Evolutionary conservation across 2,113 vertebrate genomes (phyloP), one percentile per base, ranked within the genome.

Genomic region (Elaphurus davidianus): DNA sequence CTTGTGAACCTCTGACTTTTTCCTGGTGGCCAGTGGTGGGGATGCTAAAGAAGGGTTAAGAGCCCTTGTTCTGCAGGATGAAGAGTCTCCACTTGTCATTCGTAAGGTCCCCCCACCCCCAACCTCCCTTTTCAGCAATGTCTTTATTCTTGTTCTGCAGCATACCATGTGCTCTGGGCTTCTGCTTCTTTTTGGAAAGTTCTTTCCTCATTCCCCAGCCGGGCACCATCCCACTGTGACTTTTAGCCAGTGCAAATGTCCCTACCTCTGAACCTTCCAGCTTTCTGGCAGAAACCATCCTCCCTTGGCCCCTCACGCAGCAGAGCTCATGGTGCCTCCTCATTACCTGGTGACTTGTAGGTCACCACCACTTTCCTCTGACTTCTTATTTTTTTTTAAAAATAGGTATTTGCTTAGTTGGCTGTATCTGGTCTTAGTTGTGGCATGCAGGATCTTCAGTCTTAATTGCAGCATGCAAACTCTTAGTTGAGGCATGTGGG

Each of bases 321-420:
- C n/a, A 33, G 55, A 52, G 28, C 57, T 17, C 1, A 0, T 0
- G 33, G n/a, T 1, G 17, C 82, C 33, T 52, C 45, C 19, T 28
- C 12, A 0, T 28, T 30, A 33, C 52, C 87, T 28, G 16, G 5
- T 43, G 59, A 28, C 71, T 76, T 45, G 57, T 43, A 40, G 67
- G 19, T 74, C 2, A 74, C 27, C 0, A 17, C 25, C 14, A 30
- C 28, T 76, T 94, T 60, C 52, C 74, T 1, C 0, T 13, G 12
- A 25, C 57, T 45, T 79, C 0, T 30, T 79, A 2, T 45, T 78
- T 76, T 74, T 74, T 47, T 30, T 10, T 0, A 0, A 3, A 3
- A 76, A 43, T 76, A 76, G 12, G 12, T 43, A 43, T 76, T 76
- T 76, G 40, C 71, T 76, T 40, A 43, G 43, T 43, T 76, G 71